phyloP scores from a whole-genome alignment of 2,888 invertebrate genomes.

The Calephelis perditalis region DNA sequence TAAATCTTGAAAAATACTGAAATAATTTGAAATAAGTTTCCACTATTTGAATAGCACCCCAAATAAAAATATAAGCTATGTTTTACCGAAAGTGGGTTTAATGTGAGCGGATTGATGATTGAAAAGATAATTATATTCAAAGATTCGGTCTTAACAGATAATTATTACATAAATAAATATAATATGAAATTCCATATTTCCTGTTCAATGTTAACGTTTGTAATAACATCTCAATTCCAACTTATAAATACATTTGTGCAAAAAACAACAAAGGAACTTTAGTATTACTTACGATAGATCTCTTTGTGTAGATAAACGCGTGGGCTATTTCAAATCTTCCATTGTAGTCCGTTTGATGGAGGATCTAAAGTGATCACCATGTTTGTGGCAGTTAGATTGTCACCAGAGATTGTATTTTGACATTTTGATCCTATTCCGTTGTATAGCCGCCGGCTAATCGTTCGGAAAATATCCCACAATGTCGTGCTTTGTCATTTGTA shows the following conservation, averaged over 20 bases:
- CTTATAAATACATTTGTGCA: not conserved
- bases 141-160: no score
- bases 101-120: no score
- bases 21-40: no score
- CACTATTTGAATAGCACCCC: no score
- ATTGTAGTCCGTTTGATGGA: slow-evolving; percentile 5
- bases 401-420: slow-evolving; percentile 70
- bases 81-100: no score
- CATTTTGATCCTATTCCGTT: slow-evolving; percentile 71
- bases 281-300: slow-evolving; percentile 5
- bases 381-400: slow-evolving; percentile 43
- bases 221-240: no score
- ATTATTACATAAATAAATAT: no score
- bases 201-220: no score
- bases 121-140: no score
- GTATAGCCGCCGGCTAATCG: slow-evolving; percentile 66
- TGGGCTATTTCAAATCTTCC: not conserved
- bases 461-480: slow-evolving; percentile 45
- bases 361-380: slow-evolving; percentile 10
- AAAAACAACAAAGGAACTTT: not conserved
- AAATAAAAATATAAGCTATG: no score
- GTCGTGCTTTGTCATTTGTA: slow-evolving; percentile 28
- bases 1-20: no score
- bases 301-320: slow-evolving; percentile 6
- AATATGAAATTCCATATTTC: no score